phyloP scores from a whole-genome alignment of 1,140 invertebrate genomes.

The Dendrolimus kikuchii region DNA sequence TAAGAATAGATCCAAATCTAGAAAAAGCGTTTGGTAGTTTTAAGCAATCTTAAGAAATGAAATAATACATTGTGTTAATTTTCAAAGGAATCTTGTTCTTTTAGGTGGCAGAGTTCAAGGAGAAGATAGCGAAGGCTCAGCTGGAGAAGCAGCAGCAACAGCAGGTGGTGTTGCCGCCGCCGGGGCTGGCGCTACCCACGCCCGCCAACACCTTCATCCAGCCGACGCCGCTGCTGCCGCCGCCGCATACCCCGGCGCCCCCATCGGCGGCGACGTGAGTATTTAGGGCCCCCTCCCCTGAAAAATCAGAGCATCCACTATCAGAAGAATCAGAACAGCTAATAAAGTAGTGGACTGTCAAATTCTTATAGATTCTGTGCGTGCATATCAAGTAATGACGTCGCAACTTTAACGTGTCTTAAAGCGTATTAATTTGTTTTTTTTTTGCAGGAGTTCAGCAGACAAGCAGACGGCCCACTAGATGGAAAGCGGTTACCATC shows the following conservation, averaged over 20 bases:
- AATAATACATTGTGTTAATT: no score
- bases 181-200: slow-evolving; percentile 11
- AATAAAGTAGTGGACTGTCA: no score
- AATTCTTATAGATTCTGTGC: background rate
- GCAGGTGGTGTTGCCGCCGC: slow-evolving; percentile 17
- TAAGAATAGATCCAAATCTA: no score
- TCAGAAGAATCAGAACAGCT: no score
- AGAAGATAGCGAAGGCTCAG: slow-evolving; percentile 59
- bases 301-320: no score
- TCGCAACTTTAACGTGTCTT: no score
- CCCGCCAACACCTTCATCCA: slow-evolving; percentile 2
- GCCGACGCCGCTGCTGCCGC: slow-evolving; percentile 13
- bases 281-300: slow-evolving; percentile 9
- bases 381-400: slow-evolving; percentile 1
- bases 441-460: no score
- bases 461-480: no score
- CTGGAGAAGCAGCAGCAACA: slow-evolving; percentile 33
- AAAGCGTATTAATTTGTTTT: no score
- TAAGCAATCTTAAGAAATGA: no score
- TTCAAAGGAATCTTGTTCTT: background rate
- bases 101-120: slow-evolving; percentile 61
- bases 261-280: slow-evolving; percentile 5
- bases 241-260: slow-evolving; percentile 6
- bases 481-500: no score
- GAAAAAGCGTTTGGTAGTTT: no score